These are phyloP conservation scores for Notodonta ziczac DNA, from an alignment of 2,888 invertebrate species.

Conservation along the genomic window DNA sequence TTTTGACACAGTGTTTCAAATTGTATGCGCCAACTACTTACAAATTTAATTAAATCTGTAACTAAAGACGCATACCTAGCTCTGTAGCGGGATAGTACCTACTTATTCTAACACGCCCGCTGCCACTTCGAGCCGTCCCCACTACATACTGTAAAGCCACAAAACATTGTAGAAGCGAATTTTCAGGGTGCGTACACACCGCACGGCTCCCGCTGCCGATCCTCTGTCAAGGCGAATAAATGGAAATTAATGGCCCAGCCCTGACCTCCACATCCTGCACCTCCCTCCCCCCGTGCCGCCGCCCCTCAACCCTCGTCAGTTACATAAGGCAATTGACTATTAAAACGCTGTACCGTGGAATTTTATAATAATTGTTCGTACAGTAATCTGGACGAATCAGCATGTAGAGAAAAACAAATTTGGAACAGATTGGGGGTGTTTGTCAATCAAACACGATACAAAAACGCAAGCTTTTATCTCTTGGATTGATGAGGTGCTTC, in stretches of 20 bases:
- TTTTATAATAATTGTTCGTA: conserved; percentile 17
- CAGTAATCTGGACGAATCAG: neutral
- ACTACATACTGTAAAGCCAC: conserved; percentile 8
- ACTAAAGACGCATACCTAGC: too few relatives aligned
- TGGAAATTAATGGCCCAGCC: conserved; percentile 66
- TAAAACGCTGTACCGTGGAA: conserved; percentile 28
- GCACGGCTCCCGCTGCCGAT: conserved; percentile 24
- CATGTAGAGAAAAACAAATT: neutral
- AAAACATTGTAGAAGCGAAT: conserved; percentile 20
- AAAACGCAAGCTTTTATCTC: too few relatives aligned
- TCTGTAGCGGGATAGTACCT: too few relatives aligned
- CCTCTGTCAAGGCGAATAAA: conserved; percentile 66
- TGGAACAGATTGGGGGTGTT: neutral
- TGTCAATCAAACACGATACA: neutral
- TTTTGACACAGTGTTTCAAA: too few relatives aligned
- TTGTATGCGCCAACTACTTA: too few relatives aligned
- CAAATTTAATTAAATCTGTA: too few relatives aligned
- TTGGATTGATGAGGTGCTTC: too few relatives aligned
- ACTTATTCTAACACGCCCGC: neutral
- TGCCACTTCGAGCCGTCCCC: conserved; percentile 1
- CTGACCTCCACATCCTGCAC: conserved; percentile 26
- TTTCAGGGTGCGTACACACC: conserved; percentile 44
- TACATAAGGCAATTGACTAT: conserved; percentile 43
- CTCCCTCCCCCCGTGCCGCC: conserved; percentile 8
- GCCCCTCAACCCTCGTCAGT: conserved; percentile 21